These are phyloP conservation scores for Myiagra hebetior DNA, from an alignment of 2,113 vertebrate genomes.

Conservation along the genomic window DNA sequence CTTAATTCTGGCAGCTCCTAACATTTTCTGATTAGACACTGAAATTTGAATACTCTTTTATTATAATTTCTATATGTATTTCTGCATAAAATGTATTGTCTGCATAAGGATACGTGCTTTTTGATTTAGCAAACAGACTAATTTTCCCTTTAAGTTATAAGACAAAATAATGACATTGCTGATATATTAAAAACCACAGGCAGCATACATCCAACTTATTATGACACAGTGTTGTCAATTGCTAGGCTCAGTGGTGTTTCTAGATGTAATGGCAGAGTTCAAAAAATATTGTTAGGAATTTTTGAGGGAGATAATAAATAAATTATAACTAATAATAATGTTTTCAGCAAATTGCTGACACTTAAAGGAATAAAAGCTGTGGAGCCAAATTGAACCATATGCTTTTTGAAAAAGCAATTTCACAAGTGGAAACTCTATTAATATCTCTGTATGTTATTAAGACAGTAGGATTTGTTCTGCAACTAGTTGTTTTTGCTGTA, in stretches of 20 bases:
- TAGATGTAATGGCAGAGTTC: conserved; percentile 10
- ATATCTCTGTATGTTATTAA: conserved; percentile 22
- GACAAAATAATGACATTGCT: conserved; percentile 27
- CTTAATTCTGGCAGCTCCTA: not conserved
- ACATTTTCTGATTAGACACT: not conserved
- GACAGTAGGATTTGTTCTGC: conserved; percentile 6
- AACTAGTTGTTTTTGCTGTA: not conserved
- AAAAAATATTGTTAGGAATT: conserved; percentile 23
- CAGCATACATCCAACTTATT: not conserved
- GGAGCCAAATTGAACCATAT: not conserved
- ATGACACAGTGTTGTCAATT: conserved; percentile 11
- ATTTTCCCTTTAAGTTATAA: conserved; percentile 12
- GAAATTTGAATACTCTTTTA: not conserved
- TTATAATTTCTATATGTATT: not conserved
- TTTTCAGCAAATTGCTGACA: conserved; percentile 40
- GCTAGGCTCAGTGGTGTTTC: not conserved
- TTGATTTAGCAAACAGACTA: not conserved
- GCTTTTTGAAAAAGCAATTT: conserved; percentile 35
- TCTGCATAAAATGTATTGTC: not conserved
- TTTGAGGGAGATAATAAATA: conserved; percentile 38
- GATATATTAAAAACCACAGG: conserved; percentile 24
- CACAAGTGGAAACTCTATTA: conserved; percentile 40
- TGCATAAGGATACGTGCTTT: not conserved
- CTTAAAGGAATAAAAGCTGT: conserved; percentile 36
- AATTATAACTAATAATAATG: conserved; percentile 47